Evolutionary conservation across 2,888 invertebrate genomes (phyloP), one percentile per base, ranked within the genome.

Genomic region (Rhogogaster chlorosoma): DNA sequence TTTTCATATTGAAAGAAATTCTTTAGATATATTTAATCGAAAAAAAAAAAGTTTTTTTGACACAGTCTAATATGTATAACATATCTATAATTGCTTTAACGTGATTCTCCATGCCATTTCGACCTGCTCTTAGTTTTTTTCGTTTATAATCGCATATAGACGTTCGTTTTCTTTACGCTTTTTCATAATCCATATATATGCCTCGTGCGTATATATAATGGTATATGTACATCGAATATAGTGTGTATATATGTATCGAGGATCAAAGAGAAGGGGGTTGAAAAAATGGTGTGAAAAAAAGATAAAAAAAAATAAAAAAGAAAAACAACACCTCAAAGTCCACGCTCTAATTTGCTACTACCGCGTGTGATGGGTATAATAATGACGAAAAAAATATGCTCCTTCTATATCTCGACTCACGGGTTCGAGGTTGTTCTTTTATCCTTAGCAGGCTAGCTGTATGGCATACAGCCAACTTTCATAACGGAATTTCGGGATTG

Each of bases 331-430:
- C 22, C 10, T 26, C 10, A 61, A 61, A 61, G 26, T 61, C 7
- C 61, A 61, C 61, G 61, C 12, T 61, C 61, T 12, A 61, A 61
- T 61, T 61, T 61, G 22, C 12, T 26, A 61, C 18, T 26, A 22
- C 57, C 26, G 3, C 26, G 61, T 22, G 61, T 26, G 61, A 61
- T 61, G 61, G 26, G 9, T 18, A 22, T 57, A 53, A 53, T 57
- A 61, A 61, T 61, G 26, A 61, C 61, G 61, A 61, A 26, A 61
- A 61, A 61, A 61, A 61, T 61, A 61, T 61, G 61, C 12, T 61
- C 61, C 22, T 61, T 22, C 53, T 53, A n/a, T 26, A 9, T 61
- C 26, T 26, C 61, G n/a, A n/a, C 26, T 61, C 12, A n/a, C n/a
- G n/a, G 26, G 61, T 12, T 61, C 61, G 22, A 26, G 26, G 26